Evolutionary conservation across 2,797 vertebrate species (phyloP).

Genomic region (Fistularia tabacaria): DNA sequence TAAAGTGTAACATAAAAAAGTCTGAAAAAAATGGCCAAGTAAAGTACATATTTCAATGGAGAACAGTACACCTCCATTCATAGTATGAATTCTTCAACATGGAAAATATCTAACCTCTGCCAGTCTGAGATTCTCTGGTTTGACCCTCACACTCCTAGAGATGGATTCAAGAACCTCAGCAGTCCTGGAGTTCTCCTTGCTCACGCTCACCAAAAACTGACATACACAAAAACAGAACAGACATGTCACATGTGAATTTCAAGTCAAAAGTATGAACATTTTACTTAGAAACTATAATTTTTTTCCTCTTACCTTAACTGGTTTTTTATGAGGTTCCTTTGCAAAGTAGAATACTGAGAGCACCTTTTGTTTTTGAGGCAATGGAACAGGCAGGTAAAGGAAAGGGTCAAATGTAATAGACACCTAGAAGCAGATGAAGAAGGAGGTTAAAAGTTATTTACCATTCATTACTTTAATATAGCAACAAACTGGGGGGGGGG

Average conservation of each 20-base stretch:
- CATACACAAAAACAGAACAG: slow-evolving; percentile 1
- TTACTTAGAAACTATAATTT: background rate
- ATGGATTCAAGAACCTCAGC: slow-evolving; percentile 91
- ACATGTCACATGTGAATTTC: no score
- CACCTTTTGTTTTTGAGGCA: slow-evolving; percentile 98
- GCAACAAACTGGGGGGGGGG: background rate
- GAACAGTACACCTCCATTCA: no score
- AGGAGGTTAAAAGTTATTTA: background rate
- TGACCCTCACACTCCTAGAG: slow-evolving; percentile 85
- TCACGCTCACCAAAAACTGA: slow-evolving; percentile 95
- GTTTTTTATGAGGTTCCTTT: slow-evolving; percentile 96
- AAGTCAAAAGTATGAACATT: background rate
- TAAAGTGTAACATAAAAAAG: no score
- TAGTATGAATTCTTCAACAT: background rate
- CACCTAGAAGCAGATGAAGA: slow-evolving; percentile 73
- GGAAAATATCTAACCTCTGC: slow-evolving; percentile 78
- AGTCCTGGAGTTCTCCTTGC: slow-evolving; percentile 93
- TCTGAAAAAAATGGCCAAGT: no score
- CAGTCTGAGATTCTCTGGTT: slow-evolving; percentile 89
- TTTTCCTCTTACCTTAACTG: slow-evolving; percentile 84
- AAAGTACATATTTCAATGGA: no score
- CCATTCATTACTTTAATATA: background rate
- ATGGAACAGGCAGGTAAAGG: slow-evolving; percentile 93
- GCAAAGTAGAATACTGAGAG: slow-evolving; percentile 94
- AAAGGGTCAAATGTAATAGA: slow-evolving; percentile 99